phyloP scores from a whole-genome alignment of 2,113 vertebrate genomes.

The Gnathonemus longibarbis region DNA sequence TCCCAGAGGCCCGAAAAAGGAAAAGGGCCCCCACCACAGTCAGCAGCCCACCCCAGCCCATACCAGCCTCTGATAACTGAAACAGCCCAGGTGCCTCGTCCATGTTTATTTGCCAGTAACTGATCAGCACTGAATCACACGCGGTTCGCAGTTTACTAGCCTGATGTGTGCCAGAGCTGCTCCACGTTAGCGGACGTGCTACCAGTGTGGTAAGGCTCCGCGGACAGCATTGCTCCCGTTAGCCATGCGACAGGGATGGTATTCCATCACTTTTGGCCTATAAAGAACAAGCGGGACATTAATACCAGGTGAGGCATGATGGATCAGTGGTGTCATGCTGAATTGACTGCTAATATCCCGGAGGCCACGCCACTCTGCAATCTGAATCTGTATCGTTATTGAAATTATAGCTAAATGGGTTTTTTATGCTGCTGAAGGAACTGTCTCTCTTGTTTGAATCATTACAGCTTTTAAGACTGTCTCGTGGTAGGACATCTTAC shows the following conservation, averaged over 20 bases:
- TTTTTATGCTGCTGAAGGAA: constrained; percentile 14
- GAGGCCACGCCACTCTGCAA: neutral
- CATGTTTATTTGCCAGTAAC: neutral
- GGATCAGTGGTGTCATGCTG: neutral
- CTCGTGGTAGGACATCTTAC: neutral
- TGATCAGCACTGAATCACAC: neutral
- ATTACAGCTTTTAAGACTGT: neutral
- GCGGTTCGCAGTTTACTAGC: neutral
- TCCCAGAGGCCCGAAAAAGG: neutral
- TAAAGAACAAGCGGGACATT: constrained; percentile 42
- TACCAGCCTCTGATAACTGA: neutral
- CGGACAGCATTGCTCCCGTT: constrained; percentile 22
- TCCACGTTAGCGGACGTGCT: neutral
- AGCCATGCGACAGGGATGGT: constrained; percentile 32
- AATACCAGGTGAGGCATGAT: neutral
- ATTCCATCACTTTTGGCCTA: constrained; percentile 44
- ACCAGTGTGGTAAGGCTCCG: neutral
- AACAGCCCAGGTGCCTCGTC: neutral
- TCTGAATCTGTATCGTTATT: neutral
- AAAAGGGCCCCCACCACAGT: neutral
- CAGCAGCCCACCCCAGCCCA: neutral
- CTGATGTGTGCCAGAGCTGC: neutral
- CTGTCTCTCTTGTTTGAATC: neutral
- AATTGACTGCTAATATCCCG: neutral
- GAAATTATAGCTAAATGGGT: neutral